phyloP scores from a whole-genome alignment of 2,888 invertebrate species.

The Parnassius orleans region DNA sequence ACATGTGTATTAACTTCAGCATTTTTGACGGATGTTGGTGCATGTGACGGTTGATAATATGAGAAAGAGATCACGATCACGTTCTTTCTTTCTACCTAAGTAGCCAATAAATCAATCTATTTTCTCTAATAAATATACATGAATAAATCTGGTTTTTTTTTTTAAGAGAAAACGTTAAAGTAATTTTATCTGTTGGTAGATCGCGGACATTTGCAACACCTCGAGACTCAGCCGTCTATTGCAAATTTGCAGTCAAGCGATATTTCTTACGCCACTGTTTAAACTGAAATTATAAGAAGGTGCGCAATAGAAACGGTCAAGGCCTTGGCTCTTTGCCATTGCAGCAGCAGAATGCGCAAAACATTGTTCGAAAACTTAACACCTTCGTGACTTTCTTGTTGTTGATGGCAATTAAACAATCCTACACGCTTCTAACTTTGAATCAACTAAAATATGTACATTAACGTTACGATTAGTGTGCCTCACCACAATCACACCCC shows the following conservation, averaged over 20 bases:
- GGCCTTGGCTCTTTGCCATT: constrained; percentile 25
- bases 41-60: too few relatives aligned
- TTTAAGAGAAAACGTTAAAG: too few relatives aligned
- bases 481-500: too few relatives aligned
- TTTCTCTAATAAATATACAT: too few relatives aligned
- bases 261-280: constrained; percentile 26
- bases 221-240: constrained; percentile 7
- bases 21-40: too few relatives aligned
- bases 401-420: constrained; percentile 15
- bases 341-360: constrained; percentile 25
- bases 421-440: constrained; percentile 1
- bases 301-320: constrained; percentile 26
- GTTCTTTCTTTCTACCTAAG: too few relatives aligned
- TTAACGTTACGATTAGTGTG: too few relatives aligned
- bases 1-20: too few relatives aligned
- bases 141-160: too few relatives aligned
- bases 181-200: not conserved
- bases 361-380: constrained; percentile 11
- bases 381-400: constrained; percentile 16
- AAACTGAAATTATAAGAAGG: constrained; percentile 21
- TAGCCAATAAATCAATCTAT: too few relatives aligned
- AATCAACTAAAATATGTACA: too few relatives aligned
- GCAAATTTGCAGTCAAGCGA: constrained; percentile 23
- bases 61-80: too few relatives aligned
- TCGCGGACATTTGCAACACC: constrained; percentile 14